Evolutionary conservation across 2,888 invertebrate species (phyloP).

Genomic region (Diarsia dahlii): DNA sequence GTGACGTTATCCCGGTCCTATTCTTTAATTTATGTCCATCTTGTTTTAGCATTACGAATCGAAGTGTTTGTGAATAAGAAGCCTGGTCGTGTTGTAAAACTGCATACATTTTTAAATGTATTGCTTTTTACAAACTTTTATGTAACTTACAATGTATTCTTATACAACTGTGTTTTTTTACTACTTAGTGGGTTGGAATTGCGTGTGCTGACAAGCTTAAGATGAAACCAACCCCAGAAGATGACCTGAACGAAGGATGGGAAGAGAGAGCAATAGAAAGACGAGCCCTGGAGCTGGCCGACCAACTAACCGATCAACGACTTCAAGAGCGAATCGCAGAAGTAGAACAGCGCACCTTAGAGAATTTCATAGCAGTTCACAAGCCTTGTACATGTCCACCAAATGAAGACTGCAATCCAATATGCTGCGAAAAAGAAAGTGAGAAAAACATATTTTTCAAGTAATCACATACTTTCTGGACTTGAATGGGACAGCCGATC

Average conservation of each 20-base stretch:
- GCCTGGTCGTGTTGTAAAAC: background rate
- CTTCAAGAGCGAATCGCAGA: slow-evolving; percentile 78
- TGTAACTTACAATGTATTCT: background rate
- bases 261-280: slow-evolving; percentile 78
- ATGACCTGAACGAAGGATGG: slow-evolving; percentile 71
- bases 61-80: too few relatives aligned
- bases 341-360: slow-evolving; percentile 76
- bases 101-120: background rate
- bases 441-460: background rate
- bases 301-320: slow-evolving; percentile 80
- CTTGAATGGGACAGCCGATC: background rate
- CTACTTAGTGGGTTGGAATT: slow-evolving; percentile 81
- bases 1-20: too few relatives aligned
- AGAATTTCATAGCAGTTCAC: slow-evolving; percentile 72
- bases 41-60: too few relatives aligned
- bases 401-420: background rate
- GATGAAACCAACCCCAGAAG: slow-evolving; percentile 65
- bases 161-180: slow-evolving; percentile 3
- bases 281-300: slow-evolving; percentile 79
- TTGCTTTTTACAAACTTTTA: background rate
- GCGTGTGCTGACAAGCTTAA: slow-evolving; percentile 78
- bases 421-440: background rate
- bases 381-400: slow-evolving; percentile 78
- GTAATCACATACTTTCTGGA: background rate
- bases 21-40: too few relatives aligned